phyloP scores from a whole-genome alignment of 1,140 invertebrate species.

The Agrilus planipennis region DNA sequence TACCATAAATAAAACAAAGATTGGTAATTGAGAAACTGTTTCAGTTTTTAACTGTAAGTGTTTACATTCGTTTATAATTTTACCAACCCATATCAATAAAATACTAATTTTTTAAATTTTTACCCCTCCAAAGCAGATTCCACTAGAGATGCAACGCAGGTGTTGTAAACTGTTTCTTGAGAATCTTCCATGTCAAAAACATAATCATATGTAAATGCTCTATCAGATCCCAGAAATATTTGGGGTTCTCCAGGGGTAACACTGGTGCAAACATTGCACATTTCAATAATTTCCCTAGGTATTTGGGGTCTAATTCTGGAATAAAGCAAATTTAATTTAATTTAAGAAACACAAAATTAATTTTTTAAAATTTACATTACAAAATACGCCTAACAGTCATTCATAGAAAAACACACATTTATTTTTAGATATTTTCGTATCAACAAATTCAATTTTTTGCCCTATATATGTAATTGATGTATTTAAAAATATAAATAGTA shows the following conservation, averaged over 20 bases:
- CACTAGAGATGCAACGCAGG: slow-evolving; percentile 74
- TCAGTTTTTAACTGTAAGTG: no score
- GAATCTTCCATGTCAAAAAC: slow-evolving; percentile 71
- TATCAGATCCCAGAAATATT: slow-evolving; percentile 84
- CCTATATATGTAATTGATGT: no score
- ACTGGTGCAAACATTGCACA: slow-evolving; percentile 85
- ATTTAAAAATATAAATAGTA: no score
- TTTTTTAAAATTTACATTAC: slow-evolving; percentile 4
- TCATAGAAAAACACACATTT: no score
- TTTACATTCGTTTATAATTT: no score
- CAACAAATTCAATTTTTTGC: no score
- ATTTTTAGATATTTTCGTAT: no score
- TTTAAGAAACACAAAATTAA: background rate
- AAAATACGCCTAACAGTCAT: no score
- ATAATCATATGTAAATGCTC: slow-evolving; percentile 94
- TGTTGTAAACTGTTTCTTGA: slow-evolving; percentile 71
- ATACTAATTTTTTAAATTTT: no score
- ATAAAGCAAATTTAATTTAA: slow-evolving; percentile 7
- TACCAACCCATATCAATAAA: no score
- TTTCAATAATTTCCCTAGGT: slow-evolving; percentile 84
- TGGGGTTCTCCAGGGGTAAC: slow-evolving; percentile 82
- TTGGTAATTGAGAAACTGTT: no score
- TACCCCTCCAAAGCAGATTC: slow-evolving; percentile 73
- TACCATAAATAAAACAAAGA: no score
- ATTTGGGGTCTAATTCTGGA: slow-evolving; percentile 89